These are phyloP conservation scores for Clarias batrachus DNA, from an alignment of 2,113 vertebrate genomes.

Conservation along the genomic window DNA sequence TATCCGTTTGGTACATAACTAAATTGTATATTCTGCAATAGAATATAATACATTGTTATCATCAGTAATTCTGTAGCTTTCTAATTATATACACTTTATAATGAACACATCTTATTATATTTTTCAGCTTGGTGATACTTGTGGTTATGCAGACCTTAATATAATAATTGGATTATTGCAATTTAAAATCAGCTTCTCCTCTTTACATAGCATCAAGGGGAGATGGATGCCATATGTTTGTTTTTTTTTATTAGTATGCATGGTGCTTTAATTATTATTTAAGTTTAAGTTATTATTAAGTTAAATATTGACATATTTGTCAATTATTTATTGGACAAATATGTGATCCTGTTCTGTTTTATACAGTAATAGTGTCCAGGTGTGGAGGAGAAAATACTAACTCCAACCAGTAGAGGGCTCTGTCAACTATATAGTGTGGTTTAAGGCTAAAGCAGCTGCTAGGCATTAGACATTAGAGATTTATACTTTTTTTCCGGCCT, in stretches of 20 bases:
- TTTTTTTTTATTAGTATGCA: conserved; percentile 47
- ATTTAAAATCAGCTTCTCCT: conserved; percentile 52
- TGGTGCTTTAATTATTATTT: conserved; percentile 34
- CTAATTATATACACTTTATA: not conserved
- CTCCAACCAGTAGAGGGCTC: conserved; percentile 80
- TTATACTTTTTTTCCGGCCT: not conserved
- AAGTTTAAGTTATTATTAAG: not conserved
- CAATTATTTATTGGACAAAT: not conserved
- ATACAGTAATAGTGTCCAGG: conserved; percentile 10
- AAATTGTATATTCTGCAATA: not conserved
- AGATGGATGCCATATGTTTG: conserved; percentile 25
- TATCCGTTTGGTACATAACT: not conserved
- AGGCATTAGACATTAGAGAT: not conserved
- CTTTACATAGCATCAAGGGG: conserved; percentile 45
- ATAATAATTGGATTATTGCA: conserved; percentile 53
- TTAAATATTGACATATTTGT: too few relatives aligned
- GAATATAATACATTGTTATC: not conserved
- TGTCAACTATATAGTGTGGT: conserved; percentile 65
- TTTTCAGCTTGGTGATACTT: not conserved
- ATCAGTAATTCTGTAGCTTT: not conserved
- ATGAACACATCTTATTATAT: not conserved
- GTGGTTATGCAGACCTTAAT: conserved; percentile 35
- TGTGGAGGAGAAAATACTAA: conserved; percentile 48
- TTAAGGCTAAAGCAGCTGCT: conserved; percentile 28
- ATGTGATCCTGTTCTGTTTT: conserved; percentile 13